Base-by-base conservation (phyloP, 1,140 invertebrate genomes). In the Sycophila sp. region DNA sequence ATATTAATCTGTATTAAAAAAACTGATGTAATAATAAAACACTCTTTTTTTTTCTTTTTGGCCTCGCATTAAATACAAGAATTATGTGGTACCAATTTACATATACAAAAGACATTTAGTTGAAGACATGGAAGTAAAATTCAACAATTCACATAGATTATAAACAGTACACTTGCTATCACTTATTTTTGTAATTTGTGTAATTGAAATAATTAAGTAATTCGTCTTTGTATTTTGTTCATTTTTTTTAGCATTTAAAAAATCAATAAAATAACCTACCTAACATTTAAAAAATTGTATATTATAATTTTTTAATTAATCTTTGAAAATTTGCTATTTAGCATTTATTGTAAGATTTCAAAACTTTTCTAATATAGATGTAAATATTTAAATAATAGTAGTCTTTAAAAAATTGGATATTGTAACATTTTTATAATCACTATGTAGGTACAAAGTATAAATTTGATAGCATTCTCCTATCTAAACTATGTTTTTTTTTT, bases 381-480 rank as follows among this genome's bases (percentile, higher is more conserved):
- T 69, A 64, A 71, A n/a, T 74, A 74, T 73, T 75, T 76, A 76
- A 75, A 79, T 75, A 76, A 75, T 75, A 75, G 60, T 69, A 70
- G 63, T 45, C 70, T 74, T 75, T 73, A 73, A 79, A 78, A 80
- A 78, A 78, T 79, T 77, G 73, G 62, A 79, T 75, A 76, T 77
- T 75, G 53, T 79, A 81, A 79, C 75, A 78, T 69, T 80, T 76
- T 73, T 67, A 58, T 69, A 75, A 77, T 72, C 30, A 74, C 75
- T 80, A 80, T 65, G 60, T 76, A 62, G 71, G 73, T 76, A 69
- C 62, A 38, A 75, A 73, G 69, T 81, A 80, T 82, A 80, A 84
- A 84, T 84, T 80, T 81, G 75, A 85, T 84, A 83, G 81, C 79
- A 74, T 75, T 77, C 65, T 77, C 82, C 83, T 85, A 85, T 80